phyloP scores from a whole-genome alignment of 2,888 invertebrate genomes.

The Hemistola chrysoprasaria region DNA sequence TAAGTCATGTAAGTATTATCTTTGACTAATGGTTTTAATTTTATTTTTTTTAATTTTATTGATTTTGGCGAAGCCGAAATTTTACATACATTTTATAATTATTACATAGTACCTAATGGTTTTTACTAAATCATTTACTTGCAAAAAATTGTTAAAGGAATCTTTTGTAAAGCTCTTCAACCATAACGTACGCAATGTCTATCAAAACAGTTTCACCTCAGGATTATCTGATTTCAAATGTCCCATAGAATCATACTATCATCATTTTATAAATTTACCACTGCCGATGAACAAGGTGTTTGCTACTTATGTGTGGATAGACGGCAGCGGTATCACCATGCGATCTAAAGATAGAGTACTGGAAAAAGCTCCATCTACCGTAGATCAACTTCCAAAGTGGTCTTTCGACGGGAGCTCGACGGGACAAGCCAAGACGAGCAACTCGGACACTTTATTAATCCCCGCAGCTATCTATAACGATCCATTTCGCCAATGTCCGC shows the following conservation, averaged over 20 bases:
- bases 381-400: constrained; percentile 87
- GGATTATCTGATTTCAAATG: constrained; percentile 37
- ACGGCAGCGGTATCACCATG: constrained; percentile 88
- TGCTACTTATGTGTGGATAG: constrained; percentile 90
- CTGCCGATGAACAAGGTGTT: constrained; percentile 82
- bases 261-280: constrained; percentile 66
- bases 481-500: constrained; percentile 93
- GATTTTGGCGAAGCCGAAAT: too few relatives aligned
- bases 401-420: constrained; percentile 97
- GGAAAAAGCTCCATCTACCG: constrained; percentile 79
- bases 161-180: background rate
- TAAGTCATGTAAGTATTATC: too few relatives aligned
- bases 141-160: constrained; percentile 6
- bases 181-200: constrained; percentile 19
- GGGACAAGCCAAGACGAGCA: constrained; percentile 90
- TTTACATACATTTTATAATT: too few relatives aligned
- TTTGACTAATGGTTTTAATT: too few relatives aligned
- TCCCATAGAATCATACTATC: constrained; percentile 47
- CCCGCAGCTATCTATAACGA: constrained; percentile 95
- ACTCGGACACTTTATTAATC: constrained; percentile 93
- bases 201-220: constrained; percentile 37
- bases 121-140: constrained; percentile 7
- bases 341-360: constrained; percentile 86
- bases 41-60: too few relatives aligned
- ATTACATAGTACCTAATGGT: too few relatives aligned